Conservation (phyloP, 2,113 vertebrate species). For the Hemiscyllium ocellatum region DNA sequence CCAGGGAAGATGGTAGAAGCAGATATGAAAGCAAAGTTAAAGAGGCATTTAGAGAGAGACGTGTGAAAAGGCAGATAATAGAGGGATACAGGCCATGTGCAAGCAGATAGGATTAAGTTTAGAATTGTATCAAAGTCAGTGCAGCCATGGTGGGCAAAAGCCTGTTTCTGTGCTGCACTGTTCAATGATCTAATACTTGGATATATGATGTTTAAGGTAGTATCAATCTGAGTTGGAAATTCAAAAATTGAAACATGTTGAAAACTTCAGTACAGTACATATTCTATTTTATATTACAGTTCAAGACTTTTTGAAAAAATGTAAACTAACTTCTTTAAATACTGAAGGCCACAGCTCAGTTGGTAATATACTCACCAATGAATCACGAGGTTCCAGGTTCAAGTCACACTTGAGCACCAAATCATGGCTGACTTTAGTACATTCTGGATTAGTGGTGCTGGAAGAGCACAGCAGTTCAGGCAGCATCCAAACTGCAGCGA, state of each 20-base stretch:
- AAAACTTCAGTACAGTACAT: not conserved
- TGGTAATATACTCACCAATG: not conserved
- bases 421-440: not conserved
- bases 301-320: not conserved
- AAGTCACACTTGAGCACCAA: not conserved
- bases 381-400: not conserved
- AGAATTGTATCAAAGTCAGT: too few relatives aligned
- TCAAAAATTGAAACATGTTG: not conserved
- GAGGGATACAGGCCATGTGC: too few relatives aligned
- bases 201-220: not conserved
- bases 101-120: too few relatives aligned
- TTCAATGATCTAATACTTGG: not conserved
- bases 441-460: too few relatives aligned
- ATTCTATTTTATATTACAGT: not conserved
- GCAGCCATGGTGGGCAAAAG: too few relatives aligned
- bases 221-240: not conserved
- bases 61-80: too few relatives aligned
- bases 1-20: too few relatives aligned
- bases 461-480: too few relatives aligned
- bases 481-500: too few relatives aligned
- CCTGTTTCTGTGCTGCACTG: too few relatives aligned
- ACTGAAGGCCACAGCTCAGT: not conserved
- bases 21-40: too few relatives aligned
- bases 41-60: too few relatives aligned
- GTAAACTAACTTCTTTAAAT: not conserved